Evolutionary conservation across 2,888 invertebrate species (phyloP), one percentile per base, ranked within the genome.

Genomic region (Lathronympha strigana): DNA sequence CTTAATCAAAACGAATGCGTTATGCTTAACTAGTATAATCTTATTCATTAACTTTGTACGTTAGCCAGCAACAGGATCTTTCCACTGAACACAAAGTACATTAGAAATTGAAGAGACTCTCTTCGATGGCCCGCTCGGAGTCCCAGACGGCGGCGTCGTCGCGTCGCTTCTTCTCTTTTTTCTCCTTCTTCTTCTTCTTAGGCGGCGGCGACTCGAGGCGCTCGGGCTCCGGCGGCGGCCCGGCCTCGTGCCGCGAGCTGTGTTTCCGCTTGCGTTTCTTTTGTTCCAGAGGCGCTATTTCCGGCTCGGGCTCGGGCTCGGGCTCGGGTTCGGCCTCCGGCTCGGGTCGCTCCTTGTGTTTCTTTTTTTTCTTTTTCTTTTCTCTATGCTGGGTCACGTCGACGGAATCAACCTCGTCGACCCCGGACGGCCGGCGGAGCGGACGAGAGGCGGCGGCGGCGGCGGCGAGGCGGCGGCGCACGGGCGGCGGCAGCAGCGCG

Each of bases 101-200:
- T 2, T 50, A 58, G 17, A 33, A 45, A 25, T 40, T 5, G 36
- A 64, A 64, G 13, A 64, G 63, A 43, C 51, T 64, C 51, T 58
- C 58, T 25, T 64, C 63, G 31, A 64, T 64, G 33, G 31, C 58
- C 13, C 8, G 50, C 51, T 58, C 63, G 23, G 58, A 64, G 50
- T 64, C 63, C 63, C 63, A 64, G 6, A 33, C 33, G 40, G 23
- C 55, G 21, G 63, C 58, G 43, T 23, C 40, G 53, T 40, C 53
- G 53, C 43, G 61, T 13, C 60, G 43, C 25, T 21, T n/a, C 31
- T 43, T 19, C 33, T 40, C 25, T 1, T 33, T 13, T n/a, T 33
- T 57, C 21, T 21, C 31, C 21, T 5, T 21, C 45, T 45, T 47
- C 4, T 49, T 53, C 51, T 33, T 33, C n/a, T 13, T n/a, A 33